Evolutionary conservation across 2,113 vertebrate genomes (phyloP), one percentile per base, ranked within the genome.

Genomic region (Microcebus griseorufus): DNA sequence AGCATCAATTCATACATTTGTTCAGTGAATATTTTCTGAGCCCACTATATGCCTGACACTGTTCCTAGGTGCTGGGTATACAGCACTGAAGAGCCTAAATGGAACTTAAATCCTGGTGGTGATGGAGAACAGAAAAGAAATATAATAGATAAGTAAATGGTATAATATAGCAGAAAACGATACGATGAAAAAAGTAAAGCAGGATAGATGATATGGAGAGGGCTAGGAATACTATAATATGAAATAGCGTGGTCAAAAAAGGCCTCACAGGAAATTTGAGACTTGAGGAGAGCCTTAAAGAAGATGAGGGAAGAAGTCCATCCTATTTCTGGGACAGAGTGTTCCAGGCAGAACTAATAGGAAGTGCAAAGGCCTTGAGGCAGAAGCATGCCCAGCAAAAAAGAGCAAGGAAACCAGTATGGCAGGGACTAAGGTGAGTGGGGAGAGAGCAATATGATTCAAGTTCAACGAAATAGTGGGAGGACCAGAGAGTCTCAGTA

Each of bases 31-130:
- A 94, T 65, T 83, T 67, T 37, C 25, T 60, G 78, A 92, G 4
- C 14, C 9, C 17, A 75, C 75, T 75, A 53, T 84, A 88, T 80
- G 11, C 8, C 53, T 86, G n/a, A 78, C 6, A 78, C 39, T 55
- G 2, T 81, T 93, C 93, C 51, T 88, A 93, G 39, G n/a, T 78
- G 42, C 39, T 88, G 6, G 12, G 27, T 81, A 29, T 72, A 60
- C 10, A 93, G 58, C 86, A 94, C 9, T 69, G 13, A 96, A 83
- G 25, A 93, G 18, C 14, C 58, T 34, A n/a, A 87, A 89, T 64
- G 27, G 27, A 94, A 85, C 42, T 90, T 89, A 88, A 93, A 96
- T 95, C 88, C 64, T 96, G 45, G 51, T 81, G 18, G 5, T 82
- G 3, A 2, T 80, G 20, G 37, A 53, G 20, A 32, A 67, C 1